Evolutionary conservation across 2,113 vertebrate genomes (phyloP).

Genomic region (Malurus cyaneus): DNA sequence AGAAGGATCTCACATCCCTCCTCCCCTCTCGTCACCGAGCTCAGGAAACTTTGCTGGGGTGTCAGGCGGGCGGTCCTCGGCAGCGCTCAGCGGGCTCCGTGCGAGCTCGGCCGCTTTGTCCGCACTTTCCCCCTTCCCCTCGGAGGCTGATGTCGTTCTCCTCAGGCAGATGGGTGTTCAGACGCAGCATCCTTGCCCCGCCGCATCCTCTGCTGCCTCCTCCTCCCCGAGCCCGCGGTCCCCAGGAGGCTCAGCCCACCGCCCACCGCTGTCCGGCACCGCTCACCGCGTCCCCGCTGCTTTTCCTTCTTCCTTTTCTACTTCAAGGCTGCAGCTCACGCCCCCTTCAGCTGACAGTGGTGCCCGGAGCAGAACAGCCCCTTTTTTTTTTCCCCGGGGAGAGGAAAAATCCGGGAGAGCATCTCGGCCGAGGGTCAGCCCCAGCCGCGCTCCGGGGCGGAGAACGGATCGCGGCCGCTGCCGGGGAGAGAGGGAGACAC

Average conservation of each 20-base stretch:
- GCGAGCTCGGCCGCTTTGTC: background rate
- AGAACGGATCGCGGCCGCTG: background rate
- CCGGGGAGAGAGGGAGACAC: background rate
- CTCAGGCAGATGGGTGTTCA: background rate
- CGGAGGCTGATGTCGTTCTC: background rate
- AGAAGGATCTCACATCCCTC: background rate
- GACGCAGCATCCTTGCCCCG: background rate
- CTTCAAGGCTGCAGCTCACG: slow-evolving; percentile 24
- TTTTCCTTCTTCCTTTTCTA: slow-evolving; percentile 37
- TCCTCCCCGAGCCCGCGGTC: background rate
- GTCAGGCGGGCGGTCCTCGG: background rate
- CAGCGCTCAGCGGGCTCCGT: background rate
- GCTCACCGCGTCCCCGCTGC: background rate
- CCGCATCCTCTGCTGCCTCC: background rate
- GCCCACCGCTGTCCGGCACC: background rate
- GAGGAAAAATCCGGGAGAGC: background rate
- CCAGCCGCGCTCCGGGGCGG: background rate
- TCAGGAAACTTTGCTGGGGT: slow-evolving; percentile 33
- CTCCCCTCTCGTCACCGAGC: background rate
- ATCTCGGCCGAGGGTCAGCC: background rate
- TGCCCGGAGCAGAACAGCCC: slow-evolving; percentile 4
- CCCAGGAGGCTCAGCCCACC: background rate
- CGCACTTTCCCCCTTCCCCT: background rate
- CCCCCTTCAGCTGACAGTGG: slow-evolving; percentile 30
- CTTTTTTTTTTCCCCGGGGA: background rate